Evolutionary conservation across 1,140 invertebrate genomes (phyloP).

Genomic region (Caenorhabditis brenneri): DNA sequence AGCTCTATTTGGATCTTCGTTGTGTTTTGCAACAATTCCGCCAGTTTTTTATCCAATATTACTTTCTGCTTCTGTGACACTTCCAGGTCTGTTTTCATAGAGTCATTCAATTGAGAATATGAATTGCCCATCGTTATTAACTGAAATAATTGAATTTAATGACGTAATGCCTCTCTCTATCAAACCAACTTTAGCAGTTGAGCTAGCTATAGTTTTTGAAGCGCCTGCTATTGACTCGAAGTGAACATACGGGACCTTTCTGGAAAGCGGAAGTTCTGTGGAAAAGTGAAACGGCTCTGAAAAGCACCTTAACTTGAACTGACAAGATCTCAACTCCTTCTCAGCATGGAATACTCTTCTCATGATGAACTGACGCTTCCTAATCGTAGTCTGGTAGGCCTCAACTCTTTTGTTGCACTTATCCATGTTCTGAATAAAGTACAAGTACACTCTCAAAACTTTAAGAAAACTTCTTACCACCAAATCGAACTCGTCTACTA

Average conservation of each 20-base stretch:
- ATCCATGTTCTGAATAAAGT: neutral
- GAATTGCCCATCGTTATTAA: neutral
- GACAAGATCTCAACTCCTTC: neutral
- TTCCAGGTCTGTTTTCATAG: neutral
- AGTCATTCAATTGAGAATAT: constrained; percentile 5
- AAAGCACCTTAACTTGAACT: constrained; percentile 6
- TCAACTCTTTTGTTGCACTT: neutral
- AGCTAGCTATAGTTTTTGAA: neutral
- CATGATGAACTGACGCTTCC: neutral
- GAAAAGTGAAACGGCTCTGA: neutral
- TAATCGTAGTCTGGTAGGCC: neutral
- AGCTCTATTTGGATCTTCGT: neutral
- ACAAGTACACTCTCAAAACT: neutral
- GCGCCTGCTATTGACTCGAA: neutral
- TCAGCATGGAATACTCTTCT: neutral
- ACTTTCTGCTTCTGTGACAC: neutral
- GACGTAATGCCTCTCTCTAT: neutral
- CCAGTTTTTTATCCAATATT: neutral
- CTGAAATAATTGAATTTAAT: neutral
- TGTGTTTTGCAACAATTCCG: neutral
- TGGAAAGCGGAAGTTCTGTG: too few species aligned
- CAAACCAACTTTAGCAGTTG: neutral
- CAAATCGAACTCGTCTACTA: constrained; percentile 8
- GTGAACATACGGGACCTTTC: constrained; percentile 6
- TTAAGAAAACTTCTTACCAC: neutral